Conservation (phyloP, 2,113 vertebrate genomes). For the Muntiacus muntjak region DNA sequence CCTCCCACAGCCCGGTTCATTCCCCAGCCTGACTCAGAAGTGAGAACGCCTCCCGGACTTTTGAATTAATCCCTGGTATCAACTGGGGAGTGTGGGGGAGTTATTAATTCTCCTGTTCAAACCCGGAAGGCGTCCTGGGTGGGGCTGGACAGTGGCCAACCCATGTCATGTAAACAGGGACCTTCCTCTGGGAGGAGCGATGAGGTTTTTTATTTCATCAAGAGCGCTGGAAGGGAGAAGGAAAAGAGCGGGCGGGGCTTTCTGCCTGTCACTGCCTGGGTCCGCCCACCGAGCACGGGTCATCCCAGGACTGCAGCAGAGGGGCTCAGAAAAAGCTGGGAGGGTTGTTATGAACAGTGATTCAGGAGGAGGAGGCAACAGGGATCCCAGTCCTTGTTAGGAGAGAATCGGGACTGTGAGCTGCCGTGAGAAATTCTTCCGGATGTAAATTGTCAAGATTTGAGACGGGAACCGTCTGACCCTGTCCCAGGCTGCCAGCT, state of each 20-base stretch:
- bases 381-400: neutral
- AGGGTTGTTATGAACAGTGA: neutral
- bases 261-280: neutral
- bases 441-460: neutral
- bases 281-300: neutral
- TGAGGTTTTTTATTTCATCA: neutral
- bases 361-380: neutral
- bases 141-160: neutral
- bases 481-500: neutral
- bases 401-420: neutral
- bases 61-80: neutral
- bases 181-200: neutral
- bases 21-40: neutral
- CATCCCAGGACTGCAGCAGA: neutral
- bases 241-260: neutral
- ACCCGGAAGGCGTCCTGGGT: neutral
- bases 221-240: neutral
- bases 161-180: neutral
- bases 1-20: neutral
- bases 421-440: neutral
- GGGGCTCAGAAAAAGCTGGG: neutral
- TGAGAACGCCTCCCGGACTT: neutral
- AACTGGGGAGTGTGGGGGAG: neutral
- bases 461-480: neutral
- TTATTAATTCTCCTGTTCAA: neutral